Evolutionary conservation across 2,888 invertebrate species (phyloP), one percentile per base, ranked within the genome.

Genomic region (Byasa hedistus): DNA sequence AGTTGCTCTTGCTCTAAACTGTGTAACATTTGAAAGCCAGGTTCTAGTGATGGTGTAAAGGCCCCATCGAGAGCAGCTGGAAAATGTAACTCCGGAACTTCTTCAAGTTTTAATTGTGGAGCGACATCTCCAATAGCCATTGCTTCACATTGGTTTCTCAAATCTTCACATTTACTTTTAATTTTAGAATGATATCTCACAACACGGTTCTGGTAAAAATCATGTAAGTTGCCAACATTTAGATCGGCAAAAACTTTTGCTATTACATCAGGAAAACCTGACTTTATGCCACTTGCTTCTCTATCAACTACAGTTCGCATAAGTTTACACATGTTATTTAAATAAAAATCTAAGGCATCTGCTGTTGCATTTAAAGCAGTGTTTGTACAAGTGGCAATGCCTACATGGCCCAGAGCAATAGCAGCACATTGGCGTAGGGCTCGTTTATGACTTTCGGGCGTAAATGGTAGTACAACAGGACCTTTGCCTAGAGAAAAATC

Each of bases 1-100:
- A 90, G 70, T 70, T 92, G 92, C 64, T 94, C 94, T 73, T 94
- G 94, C 75, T 94, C 94, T 63, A 94, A 82, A 69, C 92, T 94
- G 63, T 94, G 94, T 67, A 93, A 83, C 94, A 94, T 94, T 81
- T 94, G 94, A 75, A 94, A 94, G 0, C 94, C 94, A 44, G 94
- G 93, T 74, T 94, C 94, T 44, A 94, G 81, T 15, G 94, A 93
- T 0, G 93, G 93, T 61, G 93, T 92, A 65, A 92, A 92, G 0
- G 91, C 83, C 15, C 88, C 91, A 74, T 91, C 92, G 48, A 92
- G 73, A 2, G 87, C 92, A 22, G 92, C 91, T 0, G 93, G 92
- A 65, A 93, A 93, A 75, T 93, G 93, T 61, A 93, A 75, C 70
- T 93, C 92, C 0, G 93, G 93, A 0, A 93, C 91, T 71, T 91